phyloP scores from a whole-genome alignment of 2,888 invertebrate species.

The Dasysyrphus albostriatus region DNA sequence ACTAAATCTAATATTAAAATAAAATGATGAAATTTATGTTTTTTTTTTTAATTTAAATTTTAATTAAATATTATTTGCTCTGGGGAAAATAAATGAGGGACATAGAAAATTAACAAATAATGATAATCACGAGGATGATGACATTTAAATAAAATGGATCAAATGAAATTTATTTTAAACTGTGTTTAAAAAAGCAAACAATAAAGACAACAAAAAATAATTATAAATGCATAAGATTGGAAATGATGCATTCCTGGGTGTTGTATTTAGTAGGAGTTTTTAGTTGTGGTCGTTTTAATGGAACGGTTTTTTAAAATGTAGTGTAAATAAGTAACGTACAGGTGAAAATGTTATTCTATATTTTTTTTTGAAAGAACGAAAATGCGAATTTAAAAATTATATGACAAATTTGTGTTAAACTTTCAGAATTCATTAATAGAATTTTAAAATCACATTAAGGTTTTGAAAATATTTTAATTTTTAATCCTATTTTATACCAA shows the following conservation, averaged over 20 bases:
- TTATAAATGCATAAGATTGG: neutral
- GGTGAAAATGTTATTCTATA: too few relatives aligned
- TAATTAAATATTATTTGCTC: conserved; percentile 29
- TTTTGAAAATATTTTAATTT: neutral
- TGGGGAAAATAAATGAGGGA: neutral
- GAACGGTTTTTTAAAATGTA: neutral
- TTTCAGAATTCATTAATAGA: neutral
- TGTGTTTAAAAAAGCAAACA: neutral
- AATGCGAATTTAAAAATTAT: neutral
- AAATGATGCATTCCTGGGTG: neutral
- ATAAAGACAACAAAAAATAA: neutral
- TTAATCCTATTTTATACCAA: neutral
- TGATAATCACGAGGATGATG: conserved; percentile 8
- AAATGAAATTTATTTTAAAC: conserved; percentile 2
- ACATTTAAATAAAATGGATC: conserved; percentile 31
- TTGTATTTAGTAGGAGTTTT: neutral
- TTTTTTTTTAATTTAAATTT: conserved; percentile 20
- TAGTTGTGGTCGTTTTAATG: too few relatives aligned
- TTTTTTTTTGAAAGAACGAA: neutral
- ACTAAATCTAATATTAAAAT: neutral
- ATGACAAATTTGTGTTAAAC: neutral
- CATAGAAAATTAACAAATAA: conserved; percentile 6
- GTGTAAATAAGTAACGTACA: neutral
- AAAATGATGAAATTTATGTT: neutral
- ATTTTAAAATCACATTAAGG: neutral